These are phyloP conservation scores for Miichthys miiuy DNA, from an alignment of 2,797 vertebrate species.

Conservation along the genomic window DNA sequence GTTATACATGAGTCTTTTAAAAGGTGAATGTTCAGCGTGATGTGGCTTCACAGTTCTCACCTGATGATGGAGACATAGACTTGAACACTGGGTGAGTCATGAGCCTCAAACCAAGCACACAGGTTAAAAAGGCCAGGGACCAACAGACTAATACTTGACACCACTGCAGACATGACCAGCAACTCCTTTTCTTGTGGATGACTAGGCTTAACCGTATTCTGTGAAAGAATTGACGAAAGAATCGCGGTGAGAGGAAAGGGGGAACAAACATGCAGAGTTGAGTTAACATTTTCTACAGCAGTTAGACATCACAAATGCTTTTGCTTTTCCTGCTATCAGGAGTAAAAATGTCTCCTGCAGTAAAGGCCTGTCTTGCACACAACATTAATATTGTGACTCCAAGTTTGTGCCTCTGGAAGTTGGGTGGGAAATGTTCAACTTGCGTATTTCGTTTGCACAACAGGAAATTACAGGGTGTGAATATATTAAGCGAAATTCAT, in stretches of 20 bases:
- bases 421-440: neutral
- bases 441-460: neutral
- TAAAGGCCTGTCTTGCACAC: neutral
- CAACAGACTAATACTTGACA: slow-evolving; percentile 86
- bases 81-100: slow-evolving; percentile 79
- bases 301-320: neutral
- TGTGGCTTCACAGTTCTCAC: slow-evolving; percentile 69
- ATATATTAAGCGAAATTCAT: neutral
- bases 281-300: neutral
- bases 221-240: slow-evolving; percentile 1
- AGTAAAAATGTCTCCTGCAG: neutral
- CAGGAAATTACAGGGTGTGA: neutral
- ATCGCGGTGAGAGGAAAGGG: neutral
- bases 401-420: neutral
- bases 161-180: slow-evolving; percentile 83
- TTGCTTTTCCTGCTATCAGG: neutral
- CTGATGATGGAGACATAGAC: slow-evolving; percentile 89
- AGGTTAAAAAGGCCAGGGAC: slow-evolving; percentile 87
- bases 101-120: slow-evolving; percentile 83
- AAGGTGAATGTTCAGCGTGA: neutral
- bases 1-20: no score
- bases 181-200: slow-evolving; percentile 55
- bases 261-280: neutral
- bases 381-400: neutral
- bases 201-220: neutral